Conservation (phyloP, 2,113 vertebrate species). For the Geococcyx californianus region DNA sequence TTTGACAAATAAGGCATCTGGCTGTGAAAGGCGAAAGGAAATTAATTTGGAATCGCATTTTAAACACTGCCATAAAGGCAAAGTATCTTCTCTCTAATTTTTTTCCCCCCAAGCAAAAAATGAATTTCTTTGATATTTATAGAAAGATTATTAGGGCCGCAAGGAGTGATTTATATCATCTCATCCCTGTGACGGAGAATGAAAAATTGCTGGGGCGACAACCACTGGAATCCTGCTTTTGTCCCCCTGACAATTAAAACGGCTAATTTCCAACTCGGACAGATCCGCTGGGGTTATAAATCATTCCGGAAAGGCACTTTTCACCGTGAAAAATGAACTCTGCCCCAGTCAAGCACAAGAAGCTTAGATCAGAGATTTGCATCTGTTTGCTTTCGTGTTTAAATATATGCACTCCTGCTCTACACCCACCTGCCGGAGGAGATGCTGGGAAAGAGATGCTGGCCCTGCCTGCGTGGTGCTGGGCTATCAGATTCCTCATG, state of each 20-base stretch:
- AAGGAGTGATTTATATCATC: constrained; percentile 74
- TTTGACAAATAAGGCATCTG: constrained; percentile 76
- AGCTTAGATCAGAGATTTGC: constrained; percentile 1
- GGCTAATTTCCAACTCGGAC: constrained; percentile 58
- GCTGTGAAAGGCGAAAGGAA: constrained; percentile 71
- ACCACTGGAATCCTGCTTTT: constrained; percentile 28
- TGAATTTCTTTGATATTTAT: constrained; percentile 76
- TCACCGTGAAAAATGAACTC: constrained; percentile 47
- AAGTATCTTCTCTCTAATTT: constrained; percentile 44
- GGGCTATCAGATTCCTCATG: not conserved
- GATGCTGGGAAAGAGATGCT: not conserved
- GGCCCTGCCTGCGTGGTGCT: not conserved
- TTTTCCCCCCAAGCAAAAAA: constrained; percentile 24
- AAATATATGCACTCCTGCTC: not conserved
- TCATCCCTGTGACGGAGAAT: constrained; percentile 63
- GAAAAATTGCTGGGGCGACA: constrained; percentile 37
- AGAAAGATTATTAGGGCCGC: constrained; percentile 78
- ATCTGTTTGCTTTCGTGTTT: not conserved
- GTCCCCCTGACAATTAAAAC: constrained; percentile 67
- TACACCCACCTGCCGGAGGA: not conserved
- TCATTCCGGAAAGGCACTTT: constrained; percentile 31
- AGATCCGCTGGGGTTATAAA: constrained; percentile 31
- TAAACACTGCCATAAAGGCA: constrained; percentile 70
- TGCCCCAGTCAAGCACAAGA: not conserved
- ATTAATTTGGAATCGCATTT: constrained; percentile 80